These are phyloP conservation scores for Carterocephalus palaemon DNA, from an alignment of 2,888 invertebrate genomes.

Conservation along the genomic window DNA sequence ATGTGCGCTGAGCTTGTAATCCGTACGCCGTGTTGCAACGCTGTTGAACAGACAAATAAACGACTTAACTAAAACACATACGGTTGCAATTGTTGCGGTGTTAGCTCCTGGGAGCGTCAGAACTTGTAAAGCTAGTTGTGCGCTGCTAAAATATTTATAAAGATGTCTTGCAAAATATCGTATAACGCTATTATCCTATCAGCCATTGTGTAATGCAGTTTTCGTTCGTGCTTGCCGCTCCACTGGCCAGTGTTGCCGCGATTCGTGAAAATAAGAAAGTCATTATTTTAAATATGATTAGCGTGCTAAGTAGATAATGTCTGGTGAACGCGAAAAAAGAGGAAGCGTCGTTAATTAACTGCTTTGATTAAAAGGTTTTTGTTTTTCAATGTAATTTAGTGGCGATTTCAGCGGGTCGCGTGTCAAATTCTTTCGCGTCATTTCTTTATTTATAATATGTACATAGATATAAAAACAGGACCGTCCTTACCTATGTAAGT, in stretches of 20 bases:
- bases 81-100: neutral
- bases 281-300: slow-evolving; percentile 10
- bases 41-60: too few relatives aligned
- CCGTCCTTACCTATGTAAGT: too few relatives aligned
- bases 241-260: neutral
- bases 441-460: too few relatives aligned
- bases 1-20: slow-evolving; percentile 24
- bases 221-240: slow-evolving; percentile 19
- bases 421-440: too few relatives aligned
- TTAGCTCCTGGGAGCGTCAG: neutral
- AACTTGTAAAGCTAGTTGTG: slow-evolving; percentile 8
- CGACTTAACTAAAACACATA: too few relatives aligned
- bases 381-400: too few relatives aligned
- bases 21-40: too few relatives aligned
- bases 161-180: slow-evolving; percentile 28
- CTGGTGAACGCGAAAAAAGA: slow-evolving; percentile 9
- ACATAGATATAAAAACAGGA: too few relatives aligned
- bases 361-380: too few relatives aligned
- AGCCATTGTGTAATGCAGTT: slow-evolving; percentile 19
- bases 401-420: too few relatives aligned
- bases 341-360: too few relatives aligned
- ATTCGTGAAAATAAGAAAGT: slow-evolving; percentile 21
- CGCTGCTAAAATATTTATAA: slow-evolving; percentile 29
- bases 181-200: slow-evolving; percentile 26
- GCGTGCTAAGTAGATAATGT: slow-evolving; percentile 6